phyloP scores from a whole-genome alignment of 2,797 vertebrate species.

The Rhinichthys osculus region DNA sequence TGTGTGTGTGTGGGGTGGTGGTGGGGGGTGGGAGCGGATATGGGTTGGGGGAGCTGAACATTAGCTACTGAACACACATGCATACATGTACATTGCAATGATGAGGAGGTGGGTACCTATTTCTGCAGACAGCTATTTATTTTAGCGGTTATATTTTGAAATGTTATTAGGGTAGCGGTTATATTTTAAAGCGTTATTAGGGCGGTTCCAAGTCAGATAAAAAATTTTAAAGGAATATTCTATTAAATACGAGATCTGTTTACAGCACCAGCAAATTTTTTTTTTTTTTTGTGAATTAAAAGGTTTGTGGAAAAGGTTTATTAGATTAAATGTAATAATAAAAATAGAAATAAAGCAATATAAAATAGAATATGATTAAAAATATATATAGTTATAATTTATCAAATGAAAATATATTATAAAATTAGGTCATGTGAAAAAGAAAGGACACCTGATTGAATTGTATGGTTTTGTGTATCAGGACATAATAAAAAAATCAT shows the following conservation, averaged over 20 bases:
- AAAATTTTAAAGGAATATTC: background rate
- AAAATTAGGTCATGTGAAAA: too few species aligned
- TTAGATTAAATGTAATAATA: background rate
- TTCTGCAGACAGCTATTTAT: background rate
- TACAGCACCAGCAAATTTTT: background rate
- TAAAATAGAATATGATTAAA: background rate
- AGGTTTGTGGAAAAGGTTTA: too few species aligned
- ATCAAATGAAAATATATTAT: too few species aligned
- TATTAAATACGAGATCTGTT: background rate
- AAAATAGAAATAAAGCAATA: background rate
- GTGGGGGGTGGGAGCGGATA: constrained; percentile 11
- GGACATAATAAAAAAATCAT: too few species aligned
- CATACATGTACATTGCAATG: background rate
- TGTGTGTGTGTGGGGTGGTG: too few species aligned
- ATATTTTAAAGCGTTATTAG: background rate
- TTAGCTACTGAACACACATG: constrained; percentile 4
- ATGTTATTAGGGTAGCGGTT: background rate
- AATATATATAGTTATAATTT: background rate
- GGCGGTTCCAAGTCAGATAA: background rate
- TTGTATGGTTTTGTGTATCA: too few species aligned
- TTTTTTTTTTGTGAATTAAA: background rate
- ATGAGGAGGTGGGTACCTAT: background rate
- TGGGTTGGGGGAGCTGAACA: background rate
- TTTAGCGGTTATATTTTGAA: background rate
- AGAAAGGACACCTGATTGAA: too few species aligned